Evolutionary conservation across 2,797 vertebrate genomes (phyloP).

Genomic region (Danio albolineatus): DNA sequence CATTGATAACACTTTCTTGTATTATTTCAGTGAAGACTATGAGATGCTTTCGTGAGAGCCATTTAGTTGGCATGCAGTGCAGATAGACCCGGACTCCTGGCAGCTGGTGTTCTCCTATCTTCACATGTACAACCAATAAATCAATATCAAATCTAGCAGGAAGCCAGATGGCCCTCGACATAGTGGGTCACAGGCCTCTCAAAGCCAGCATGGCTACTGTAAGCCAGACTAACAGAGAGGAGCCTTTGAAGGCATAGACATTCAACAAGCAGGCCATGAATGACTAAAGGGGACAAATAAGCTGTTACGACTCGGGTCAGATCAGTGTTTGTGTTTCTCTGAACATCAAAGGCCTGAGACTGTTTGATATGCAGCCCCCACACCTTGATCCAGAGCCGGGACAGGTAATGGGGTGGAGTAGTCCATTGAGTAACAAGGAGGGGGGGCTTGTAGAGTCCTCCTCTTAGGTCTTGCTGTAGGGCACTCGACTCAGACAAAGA

Average conservation of each 20-base stretch:
- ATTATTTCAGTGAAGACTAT: neutral
- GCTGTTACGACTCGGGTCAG: conserved; percentile 84
- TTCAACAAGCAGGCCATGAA: conserved; percentile 82
- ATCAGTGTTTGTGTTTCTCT: conserved; percentile 85
- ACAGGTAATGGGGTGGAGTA: conserved; percentile 83
- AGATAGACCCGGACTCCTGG: conserved; percentile 57
- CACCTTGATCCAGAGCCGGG: conserved; percentile 78
- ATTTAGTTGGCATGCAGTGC: conserved; percentile 68
- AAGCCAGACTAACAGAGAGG: conserved; percentile 69
- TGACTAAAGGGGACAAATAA: conserved; percentile 89
- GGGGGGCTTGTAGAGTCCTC: conserved; percentile 65
- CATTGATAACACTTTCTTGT: neutral
- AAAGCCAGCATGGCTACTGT: conserved; percentile 80
- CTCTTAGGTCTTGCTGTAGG: conserved; percentile 76
- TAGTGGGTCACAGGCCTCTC: conserved; percentile 66
- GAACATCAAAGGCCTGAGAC: conserved; percentile 79
- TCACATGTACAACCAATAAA: conserved; percentile 83
- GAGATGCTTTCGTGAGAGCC: conserved; percentile 47
- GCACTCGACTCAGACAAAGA: conserved; percentile 77
- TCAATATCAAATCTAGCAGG: conserved; percentile 86
- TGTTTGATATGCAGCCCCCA: conserved; percentile 86
- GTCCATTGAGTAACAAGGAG: conserved; percentile 72
- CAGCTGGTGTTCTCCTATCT: conserved; percentile 83
- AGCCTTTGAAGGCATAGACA: conserved; percentile 84
- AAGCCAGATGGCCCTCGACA: conserved; percentile 80